A percentile compares a stretch with the other conserved stretches of the same genome.
These are phyloP conservation scores for Brachyhypopomus gauderio DNA, from an alignment of 2,113 vertebrate species.

Conservation along the genomic window DNA sequence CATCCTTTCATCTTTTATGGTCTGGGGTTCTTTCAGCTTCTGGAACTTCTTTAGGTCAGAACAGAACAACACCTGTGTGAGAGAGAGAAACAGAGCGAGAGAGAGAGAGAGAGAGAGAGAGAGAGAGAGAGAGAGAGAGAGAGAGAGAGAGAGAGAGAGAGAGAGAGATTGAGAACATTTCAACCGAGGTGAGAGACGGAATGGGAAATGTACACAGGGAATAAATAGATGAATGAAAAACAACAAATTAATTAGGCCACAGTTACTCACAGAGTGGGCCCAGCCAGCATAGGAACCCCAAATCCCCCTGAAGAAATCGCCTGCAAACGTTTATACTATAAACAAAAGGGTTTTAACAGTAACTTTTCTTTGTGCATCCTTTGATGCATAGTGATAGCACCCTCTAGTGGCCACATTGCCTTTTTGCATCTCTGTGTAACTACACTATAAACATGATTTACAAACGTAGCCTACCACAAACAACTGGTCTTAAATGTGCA, in stretches of 20 bases:
- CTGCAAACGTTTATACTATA: conserved; percentile 66
- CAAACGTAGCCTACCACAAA: too few relatives aligned
- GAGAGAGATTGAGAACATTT: neutral
- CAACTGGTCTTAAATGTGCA: too few relatives aligned
- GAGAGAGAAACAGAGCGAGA: neutral
- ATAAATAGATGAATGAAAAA: neutral
- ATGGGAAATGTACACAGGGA: neutral
- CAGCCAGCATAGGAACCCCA: conserved; percentile 93
- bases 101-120: neutral
- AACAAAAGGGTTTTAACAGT: neutral
- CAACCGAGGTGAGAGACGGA: neutral
- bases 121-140: neutral
- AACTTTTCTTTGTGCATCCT: too few relatives aligned
- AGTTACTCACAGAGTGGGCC: conserved; percentile 89
- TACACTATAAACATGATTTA: too few relatives aligned
- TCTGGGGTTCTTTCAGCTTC: conserved; percentile 62
- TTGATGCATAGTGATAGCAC: too few relatives aligned
- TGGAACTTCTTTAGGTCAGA: conserved; percentile 84
- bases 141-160: neutral
- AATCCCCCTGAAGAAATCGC: conserved; percentile 85
- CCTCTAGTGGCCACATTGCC: too few relatives aligned
- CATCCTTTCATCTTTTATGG: conserved; percentile 56
- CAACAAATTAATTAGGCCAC: neutral
- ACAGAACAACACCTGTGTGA: conserved; percentile 85
- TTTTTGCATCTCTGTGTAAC: too few relatives aligned